Evolutionary conservation across 1,140 invertebrate species (phyloP), one percentile per base, ranked within the genome.

Genomic region (Pseudomyrmex flavicornis): DNA sequence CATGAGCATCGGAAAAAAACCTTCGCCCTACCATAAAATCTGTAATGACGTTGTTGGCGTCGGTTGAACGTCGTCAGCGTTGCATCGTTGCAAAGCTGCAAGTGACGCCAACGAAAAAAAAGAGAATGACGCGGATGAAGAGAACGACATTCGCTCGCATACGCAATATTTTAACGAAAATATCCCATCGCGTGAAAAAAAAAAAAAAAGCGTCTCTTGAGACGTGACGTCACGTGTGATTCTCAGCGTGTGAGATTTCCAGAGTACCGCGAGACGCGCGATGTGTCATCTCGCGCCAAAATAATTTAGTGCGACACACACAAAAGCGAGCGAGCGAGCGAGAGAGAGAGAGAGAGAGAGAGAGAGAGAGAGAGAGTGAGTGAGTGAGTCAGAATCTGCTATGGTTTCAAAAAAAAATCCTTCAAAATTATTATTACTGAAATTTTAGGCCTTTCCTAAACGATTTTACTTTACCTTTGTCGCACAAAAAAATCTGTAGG

Each of bases 211-310:
- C 48, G 74, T 70, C 77, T 58, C 50, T 59, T 54, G 52, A 44
- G 46, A 61, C 9, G 2, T 87, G 76, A 87, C 61, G 82, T 88
- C 85, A 88, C 66, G 35, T 35, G 35, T 35, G 63, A 76, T 56
- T 58, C 86, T 90, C 83, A 62, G 89, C 87, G 80, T 89, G 87
- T 90, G 90, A 90, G 86, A 90, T 91, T 90, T 91, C 88, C 88
- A 91, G 87, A 85, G 73, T 52, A 52, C 13, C 13, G 13, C 9
- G 13, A 52, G 12, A 52, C 5, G 35, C 35, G 35, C 35, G 50
- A 52, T 10, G 13, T 52, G 13, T 10, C 50, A 13, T 13, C 50
- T 10, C 50, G 50, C 50, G 13, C 2, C 50, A 52, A 52, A 13
- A 12, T 12, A 12, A 52, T 52, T 12, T 52, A 52, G 50, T 52